phyloP scores from a whole-genome alignment of 2,888 invertebrate genomes.

The Drosophila paramelanica region DNA sequence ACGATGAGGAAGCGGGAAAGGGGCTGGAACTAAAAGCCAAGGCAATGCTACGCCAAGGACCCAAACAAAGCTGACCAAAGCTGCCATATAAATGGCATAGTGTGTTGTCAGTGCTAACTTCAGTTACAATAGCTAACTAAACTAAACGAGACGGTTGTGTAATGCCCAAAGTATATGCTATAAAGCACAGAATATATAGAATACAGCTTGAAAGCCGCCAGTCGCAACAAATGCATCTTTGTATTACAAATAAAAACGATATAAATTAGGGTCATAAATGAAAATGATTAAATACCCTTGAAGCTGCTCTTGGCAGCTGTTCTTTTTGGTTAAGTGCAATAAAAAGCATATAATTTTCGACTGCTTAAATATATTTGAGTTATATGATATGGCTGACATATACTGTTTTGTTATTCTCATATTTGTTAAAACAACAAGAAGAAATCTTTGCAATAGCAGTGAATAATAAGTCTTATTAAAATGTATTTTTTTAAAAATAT shows the following conservation, averaged over 20 bases:
- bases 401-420: too few relatives aligned
- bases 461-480: too few relatives aligned
- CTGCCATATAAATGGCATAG: conserved; percentile 51
- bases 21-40: conserved; percentile 2
- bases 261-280: too few relatives aligned
- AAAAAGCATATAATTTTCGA: neutral
- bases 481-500: too few relatives aligned
- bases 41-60: conserved; percentile 9
- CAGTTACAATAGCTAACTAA: conserved; percentile 24
- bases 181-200: neutral
- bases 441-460: too few relatives aligned
- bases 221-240: conserved; percentile 7
- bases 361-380: neutral
- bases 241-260: neutral
- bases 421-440: too few relatives aligned
- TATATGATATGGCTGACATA: too few relatives aligned
- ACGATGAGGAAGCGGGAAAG: neutral
- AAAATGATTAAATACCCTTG: neutral
- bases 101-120: conserved; percentile 29
- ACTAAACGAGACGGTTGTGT: conserved; percentile 18
- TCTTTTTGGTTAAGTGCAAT: neutral
- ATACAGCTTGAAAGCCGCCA: neutral
- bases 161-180: conserved; percentile 10
- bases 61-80: conserved; percentile 56
- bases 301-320: neutral